phyloP scores from a whole-genome alignment of 1,140 invertebrate genomes.

The Drosophila murphyi region DNA sequence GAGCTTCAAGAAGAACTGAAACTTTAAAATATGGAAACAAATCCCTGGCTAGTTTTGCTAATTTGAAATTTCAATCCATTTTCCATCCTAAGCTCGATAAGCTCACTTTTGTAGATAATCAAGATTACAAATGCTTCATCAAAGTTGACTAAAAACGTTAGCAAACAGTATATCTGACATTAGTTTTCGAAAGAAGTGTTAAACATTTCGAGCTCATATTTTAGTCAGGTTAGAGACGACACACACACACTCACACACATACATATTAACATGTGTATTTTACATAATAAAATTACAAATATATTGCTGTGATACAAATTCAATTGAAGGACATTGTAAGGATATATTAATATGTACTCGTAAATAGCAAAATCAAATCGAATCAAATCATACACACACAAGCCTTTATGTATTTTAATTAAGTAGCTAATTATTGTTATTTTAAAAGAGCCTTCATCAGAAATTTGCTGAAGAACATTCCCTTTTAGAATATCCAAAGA shows the following conservation, averaged over 20 bases:
- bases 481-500: conserved; percentile 13
- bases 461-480: conserved; percentile 61
- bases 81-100: neutral
- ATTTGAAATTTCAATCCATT: neutral
- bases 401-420: conserved; percentile 16
- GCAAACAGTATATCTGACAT: neutral
- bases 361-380: conserved; percentile 40
- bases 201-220: conserved; percentile 24
- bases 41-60: neutral
- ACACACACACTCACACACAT: neutral
- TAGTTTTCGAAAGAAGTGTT: conserved; percentile 11
- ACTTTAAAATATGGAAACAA: conserved; percentile 9
- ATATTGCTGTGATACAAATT: conserved; percentile 83
- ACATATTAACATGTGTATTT: conserved; percentile 30
- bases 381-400: conserved; percentile 18
- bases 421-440: conserved; percentile 28
- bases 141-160: neutral
- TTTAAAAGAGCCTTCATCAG: conserved; percentile 19
- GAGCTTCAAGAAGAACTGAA: conserved; percentile 32
- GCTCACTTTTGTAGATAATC: conserved; percentile 6
- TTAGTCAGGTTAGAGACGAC: neutral
- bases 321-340: conserved; percentile 78
- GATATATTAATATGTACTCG: conserved; percentile 49
- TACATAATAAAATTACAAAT: conserved; percentile 58
- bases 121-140: conserved; percentile 2